A percentile compares a stretch with the other conserved stretches of the same genome.
Conservation (phyloP, 2,797 vertebrate genomes). For the Semaprochilodus insignis region DNA sequence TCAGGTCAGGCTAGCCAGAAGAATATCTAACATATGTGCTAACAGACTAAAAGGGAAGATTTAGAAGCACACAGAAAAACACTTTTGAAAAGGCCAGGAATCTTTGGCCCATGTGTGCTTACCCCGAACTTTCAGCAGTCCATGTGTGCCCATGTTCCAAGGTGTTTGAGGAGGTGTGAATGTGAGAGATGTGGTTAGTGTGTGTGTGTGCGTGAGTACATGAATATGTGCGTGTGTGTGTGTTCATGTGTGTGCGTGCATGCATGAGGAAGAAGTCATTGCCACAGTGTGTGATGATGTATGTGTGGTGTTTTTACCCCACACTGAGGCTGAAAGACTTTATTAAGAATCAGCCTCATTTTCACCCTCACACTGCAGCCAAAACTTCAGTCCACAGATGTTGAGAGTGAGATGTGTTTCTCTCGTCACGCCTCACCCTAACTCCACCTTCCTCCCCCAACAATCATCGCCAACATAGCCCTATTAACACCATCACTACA, state of each 20-base stretch:
- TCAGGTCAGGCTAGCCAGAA: too few relatives aligned
- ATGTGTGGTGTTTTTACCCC: conserved; percentile 15
- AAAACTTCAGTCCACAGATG: conserved; percentile 28
- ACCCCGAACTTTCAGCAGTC: not conserved
- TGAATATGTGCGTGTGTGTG: too few relatives aligned
- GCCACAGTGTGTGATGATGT: not conserved
- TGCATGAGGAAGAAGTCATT: not conserved
- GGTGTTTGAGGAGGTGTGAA: too few relatives aligned
- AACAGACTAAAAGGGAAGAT: too few relatives aligned
- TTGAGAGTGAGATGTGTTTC: conserved; percentile 17
- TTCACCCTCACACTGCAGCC: conserved; percentile 41
- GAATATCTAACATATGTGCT: too few relatives aligned
- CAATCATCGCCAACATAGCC: not conserved
- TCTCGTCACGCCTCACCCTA: not conserved
- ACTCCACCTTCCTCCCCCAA: not conserved
- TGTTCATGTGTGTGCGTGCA: too few relatives aligned
- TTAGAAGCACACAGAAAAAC: too few relatives aligned
- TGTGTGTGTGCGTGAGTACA: too few relatives aligned
- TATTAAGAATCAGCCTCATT: conserved; percentile 53
- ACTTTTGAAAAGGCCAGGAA: too few relatives aligned
- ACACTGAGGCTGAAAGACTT: conserved; percentile 33
- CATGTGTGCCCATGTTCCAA: not conserved
- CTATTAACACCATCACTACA: not conserved
- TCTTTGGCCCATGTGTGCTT: too few relatives aligned
- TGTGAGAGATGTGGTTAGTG: too few relatives aligned